Evolutionary conservation across 1,140 invertebrate species (phyloP).

Genomic region (Euwallacea similis): DNA sequence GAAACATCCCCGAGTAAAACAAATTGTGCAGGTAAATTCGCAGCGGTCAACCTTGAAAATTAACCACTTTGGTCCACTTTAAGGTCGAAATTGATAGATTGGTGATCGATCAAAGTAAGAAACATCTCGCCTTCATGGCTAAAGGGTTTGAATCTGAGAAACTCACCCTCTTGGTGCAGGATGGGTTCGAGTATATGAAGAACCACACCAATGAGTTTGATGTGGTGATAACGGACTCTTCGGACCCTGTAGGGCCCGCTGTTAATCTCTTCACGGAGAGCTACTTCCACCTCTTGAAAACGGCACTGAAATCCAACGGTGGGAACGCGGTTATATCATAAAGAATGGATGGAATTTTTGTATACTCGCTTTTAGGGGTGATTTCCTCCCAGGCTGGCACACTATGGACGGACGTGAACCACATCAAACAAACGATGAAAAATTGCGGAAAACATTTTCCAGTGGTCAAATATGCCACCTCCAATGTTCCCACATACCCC

Average conservation of each 20-base stretch:
- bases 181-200: conserved; percentile 95
- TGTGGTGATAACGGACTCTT: conserved; percentile 98
- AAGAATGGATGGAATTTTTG: neutral
- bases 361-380: conserved; percentile 65
- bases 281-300: conserved; percentile 86
- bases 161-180: conserved; percentile 81
- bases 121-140: conserved; percentile 90
- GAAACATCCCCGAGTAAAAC: conserved; percentile 88
- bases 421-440: conserved; percentile 74
- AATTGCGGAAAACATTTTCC: conserved; percentile 79
- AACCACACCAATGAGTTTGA: conserved; percentile 86
- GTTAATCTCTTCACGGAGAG: conserved; percentile 75
- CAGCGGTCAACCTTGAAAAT: neutral
- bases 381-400: conserved; percentile 93
- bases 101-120: conserved; percentile 90
- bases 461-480: conserved; percentile 73
- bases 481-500: conserved; percentile 92
- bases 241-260: conserved; percentile 89
- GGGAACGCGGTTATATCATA: neutral
- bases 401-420: conserved; percentile 81
- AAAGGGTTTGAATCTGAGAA: conserved; percentile 83
- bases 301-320: conserved; percentile 76
- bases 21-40: conserved; percentile 68
- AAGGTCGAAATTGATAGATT: conserved; percentile 90
- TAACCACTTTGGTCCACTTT: neutral